These are phyloP conservation scores for Bembecia ichneumoniformis DNA, from an alignment of 2,888 invertebrate species.

Conservation along the genomic window DNA sequence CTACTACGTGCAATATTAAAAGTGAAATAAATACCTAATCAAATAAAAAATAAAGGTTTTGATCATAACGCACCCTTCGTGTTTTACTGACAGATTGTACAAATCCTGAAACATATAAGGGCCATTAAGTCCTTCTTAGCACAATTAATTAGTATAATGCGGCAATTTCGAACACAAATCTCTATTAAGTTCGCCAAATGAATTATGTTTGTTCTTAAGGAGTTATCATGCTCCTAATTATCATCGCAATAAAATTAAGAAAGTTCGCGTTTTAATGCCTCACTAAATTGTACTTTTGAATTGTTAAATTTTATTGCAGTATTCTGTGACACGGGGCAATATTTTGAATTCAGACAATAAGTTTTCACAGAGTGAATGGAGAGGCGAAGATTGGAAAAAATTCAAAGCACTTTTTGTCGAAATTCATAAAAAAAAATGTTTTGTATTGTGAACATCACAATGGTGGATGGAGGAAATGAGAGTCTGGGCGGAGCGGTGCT, in stretches of 20 bases:
- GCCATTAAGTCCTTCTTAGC: conserved; percentile 54
- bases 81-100: conserved; percentile 28
- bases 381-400: conserved; percentile 68
- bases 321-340: conserved; percentile 16
- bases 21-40: too few species aligned
- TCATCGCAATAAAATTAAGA: conserved; percentile 56
- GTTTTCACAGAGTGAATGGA: conserved; percentile 60
- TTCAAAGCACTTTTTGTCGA: conserved; percentile 68
- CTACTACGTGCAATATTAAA: too few species aligned
- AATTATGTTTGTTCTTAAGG: conserved; percentile 62
- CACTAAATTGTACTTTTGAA: conserved; percentile 22
- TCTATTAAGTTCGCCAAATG: conserved; percentile 50
- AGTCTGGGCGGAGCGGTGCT: conserved; percentile 63
- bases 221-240: conserved; percentile 60
- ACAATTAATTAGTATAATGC: conserved; percentile 71
- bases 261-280: conserved; percentile 37
- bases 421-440: conserved; percentile 65
- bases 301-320: conserved; percentile 24
- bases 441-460: conserved; percentile 69
- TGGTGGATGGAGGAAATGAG: conserved; percentile 67
- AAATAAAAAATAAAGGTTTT: too few species aligned
- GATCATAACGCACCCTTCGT: conserved; percentile 1
- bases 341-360: conserved; percentile 56
- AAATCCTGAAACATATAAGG: conserved; percentile 48
- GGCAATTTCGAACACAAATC: conserved; percentile 63